phyloP scores from a whole-genome alignment of 2,113 vertebrate genomes.

The Xenus cinereus region DNA sequence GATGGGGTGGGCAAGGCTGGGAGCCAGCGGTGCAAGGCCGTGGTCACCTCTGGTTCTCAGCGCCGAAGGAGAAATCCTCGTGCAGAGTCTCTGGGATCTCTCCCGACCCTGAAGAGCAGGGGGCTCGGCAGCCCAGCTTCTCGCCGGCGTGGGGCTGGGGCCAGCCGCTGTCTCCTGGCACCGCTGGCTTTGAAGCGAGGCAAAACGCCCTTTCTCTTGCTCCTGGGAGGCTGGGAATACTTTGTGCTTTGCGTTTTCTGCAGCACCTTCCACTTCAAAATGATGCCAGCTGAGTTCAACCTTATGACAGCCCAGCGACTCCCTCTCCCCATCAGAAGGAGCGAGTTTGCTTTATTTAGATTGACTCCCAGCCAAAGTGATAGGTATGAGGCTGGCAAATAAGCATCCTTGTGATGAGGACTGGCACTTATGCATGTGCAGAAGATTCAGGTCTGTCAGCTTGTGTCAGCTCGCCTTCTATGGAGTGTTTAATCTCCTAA shows the following conservation, averaged over 20 bases:
- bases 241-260: not conserved
- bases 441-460: constrained; percentile 56
- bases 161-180: not conserved
- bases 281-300: constrained; percentile 29
- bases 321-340: constrained; percentile 28
- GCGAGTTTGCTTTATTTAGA: constrained; percentile 50
- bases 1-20: not conserved
- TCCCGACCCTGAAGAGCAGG: not conserved
- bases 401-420: constrained; percentile 56
- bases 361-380: constrained; percentile 56
- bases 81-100: not conserved
- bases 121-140: not conserved
- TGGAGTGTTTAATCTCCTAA: constrained; percentile 41
- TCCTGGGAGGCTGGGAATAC: not conserved
- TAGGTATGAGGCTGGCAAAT: constrained; percentile 62
- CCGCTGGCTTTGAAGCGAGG: not conserved
- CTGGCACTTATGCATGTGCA: constrained; percentile 52
- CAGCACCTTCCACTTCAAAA: not conserved
- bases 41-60: accelerated
- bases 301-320: constrained; percentile 41
- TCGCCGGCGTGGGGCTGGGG: accelerated
- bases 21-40: not conserved
- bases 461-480: constrained; percentile 44
- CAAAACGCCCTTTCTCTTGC: not conserved
- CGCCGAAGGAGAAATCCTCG: not conserved